Evolutionary conservation across 2,797 vertebrate genomes (phyloP).

Genomic region (Phataginus tetradactyla): DNA sequence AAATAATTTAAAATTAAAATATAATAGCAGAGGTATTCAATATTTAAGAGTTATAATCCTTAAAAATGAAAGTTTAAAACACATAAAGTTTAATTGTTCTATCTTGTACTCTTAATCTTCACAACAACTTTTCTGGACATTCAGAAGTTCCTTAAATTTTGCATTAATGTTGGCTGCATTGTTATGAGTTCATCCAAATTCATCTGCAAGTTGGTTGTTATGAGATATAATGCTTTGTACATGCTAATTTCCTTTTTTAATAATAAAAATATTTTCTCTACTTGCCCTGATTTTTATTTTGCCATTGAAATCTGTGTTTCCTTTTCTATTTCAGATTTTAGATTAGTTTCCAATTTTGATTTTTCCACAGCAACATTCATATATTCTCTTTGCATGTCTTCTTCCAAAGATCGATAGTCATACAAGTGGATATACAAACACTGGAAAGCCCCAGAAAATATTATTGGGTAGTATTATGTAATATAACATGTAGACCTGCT

Average conservation of each 20-base stretch:
- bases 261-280: background rate
- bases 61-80: background rate
- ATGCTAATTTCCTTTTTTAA: background rate
- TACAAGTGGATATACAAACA: background rate
- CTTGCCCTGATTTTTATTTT: background rate
- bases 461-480: background rate
- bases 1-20: slow-evolving; percentile 23
- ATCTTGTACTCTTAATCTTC: background rate
- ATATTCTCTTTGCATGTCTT: background rate
- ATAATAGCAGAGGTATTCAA: background rate
- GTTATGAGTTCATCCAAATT: background rate
- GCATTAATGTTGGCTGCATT: background rate
- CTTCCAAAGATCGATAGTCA: background rate
- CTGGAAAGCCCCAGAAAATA: background rate
- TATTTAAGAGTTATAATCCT: background rate
- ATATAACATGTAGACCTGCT: background rate
- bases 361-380: background rate
- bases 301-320: background rate
- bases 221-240: background rate
- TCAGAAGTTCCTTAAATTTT: background rate
- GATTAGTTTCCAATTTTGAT: background rate
- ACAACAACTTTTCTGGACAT: background rate
- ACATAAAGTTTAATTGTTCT: background rate
- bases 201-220: background rate
- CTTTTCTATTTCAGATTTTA: slow-evolving; percentile 1